Percentiles rank a stretch among this genome's conserved stretches.
These are phyloP conservation scores for Epistrophe eligans DNA, from an alignment of 2,888 invertebrate genomes.

Conservation along the genomic window DNA sequence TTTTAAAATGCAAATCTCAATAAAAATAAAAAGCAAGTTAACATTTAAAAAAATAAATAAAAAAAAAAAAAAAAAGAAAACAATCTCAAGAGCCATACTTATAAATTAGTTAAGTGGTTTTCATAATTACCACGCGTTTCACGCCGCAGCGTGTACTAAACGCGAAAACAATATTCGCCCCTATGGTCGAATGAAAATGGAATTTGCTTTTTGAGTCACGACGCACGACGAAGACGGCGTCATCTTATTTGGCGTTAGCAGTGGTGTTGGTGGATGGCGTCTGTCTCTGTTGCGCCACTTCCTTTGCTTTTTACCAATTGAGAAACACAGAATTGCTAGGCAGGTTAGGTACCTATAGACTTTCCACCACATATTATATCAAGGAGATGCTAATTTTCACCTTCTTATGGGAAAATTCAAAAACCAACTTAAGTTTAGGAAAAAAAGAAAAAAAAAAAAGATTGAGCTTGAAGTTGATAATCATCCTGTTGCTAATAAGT, in stretches of 20 bases:
- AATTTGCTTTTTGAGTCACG: slow-evolving; percentile 55
- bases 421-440: slow-evolving; percentile 29
- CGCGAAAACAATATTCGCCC: slow-evolving; percentile 16
- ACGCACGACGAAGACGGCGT: slow-evolving; percentile 22
- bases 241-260: slow-evolving; percentile 6
- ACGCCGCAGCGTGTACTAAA: neutral
- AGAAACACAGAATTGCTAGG: slow-evolving; percentile 31
- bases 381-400: slow-evolving; percentile 71
- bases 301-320: slow-evolving; percentile 23
- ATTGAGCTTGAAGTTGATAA: slow-evolving; percentile 18
- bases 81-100: slow-evolving; percentile 44
- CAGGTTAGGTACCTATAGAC: slow-evolving; percentile 15
- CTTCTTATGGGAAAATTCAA: slow-evolving; percentile 50
- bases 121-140: slow-evolving; percentile 66
- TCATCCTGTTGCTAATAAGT: slow-evolving; percentile 65
- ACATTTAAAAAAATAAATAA: no score
- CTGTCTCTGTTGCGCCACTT: slow-evolving; percentile 55
- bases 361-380: neutral
- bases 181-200: slow-evolving; percentile 1
- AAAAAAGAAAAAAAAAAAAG: slow-evolving; percentile 13
- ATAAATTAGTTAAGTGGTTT: slow-evolving; percentile 67
- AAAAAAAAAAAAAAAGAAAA: slow-evolving; percentile 24
- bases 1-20: slow-evolving; percentile 47
- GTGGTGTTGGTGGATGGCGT: slow-evolving; percentile 22
- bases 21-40: slow-evolving; percentile 11